Evolutionary conservation across 2,797 vertebrate genomes (phyloP).

Genomic region (Dendrocincla tyrannina): DNA sequence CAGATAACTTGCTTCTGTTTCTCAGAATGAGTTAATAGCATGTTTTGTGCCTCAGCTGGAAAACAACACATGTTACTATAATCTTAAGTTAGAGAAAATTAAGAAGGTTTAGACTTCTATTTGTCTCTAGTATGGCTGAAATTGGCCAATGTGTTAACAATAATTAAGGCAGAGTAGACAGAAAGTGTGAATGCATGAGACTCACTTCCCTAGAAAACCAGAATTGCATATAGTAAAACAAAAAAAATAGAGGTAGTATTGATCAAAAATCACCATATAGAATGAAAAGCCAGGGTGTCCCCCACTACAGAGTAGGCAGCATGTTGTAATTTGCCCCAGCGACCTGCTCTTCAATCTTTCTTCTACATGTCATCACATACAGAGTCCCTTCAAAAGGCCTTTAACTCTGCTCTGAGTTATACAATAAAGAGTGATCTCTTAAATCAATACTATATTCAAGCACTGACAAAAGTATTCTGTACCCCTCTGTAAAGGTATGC

Average conservation of each 20-base stretch:
- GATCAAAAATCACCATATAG: not conserved
- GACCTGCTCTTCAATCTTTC: not conserved
- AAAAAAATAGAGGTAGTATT: not conserved
- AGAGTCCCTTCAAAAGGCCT: not conserved
- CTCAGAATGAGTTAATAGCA: not conserved
- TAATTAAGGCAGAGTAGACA: not conserved
- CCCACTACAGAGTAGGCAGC: not conserved
- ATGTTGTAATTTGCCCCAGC: not conserved
- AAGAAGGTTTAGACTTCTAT: not conserved
- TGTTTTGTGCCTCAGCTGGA: not conserved
- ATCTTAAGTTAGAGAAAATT: not conserved
- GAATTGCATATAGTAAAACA: not conserved
- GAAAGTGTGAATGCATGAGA: not conserved
- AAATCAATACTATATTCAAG: not conserved
- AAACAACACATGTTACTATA: not conserved
- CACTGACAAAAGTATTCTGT: not conserved
- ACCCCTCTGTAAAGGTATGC: not conserved
- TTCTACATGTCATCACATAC: not conserved
- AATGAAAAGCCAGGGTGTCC: not conserved
- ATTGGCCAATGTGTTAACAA: not conserved
- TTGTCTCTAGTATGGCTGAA: not conserved
- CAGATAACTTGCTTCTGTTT: not conserved
- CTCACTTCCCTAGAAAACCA: not conserved
- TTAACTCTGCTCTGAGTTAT: not conserved
- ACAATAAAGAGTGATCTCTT: not conserved